Conservation (phyloP, 2,888 invertebrate genomes). For the Clanis bilineata region DNA sequence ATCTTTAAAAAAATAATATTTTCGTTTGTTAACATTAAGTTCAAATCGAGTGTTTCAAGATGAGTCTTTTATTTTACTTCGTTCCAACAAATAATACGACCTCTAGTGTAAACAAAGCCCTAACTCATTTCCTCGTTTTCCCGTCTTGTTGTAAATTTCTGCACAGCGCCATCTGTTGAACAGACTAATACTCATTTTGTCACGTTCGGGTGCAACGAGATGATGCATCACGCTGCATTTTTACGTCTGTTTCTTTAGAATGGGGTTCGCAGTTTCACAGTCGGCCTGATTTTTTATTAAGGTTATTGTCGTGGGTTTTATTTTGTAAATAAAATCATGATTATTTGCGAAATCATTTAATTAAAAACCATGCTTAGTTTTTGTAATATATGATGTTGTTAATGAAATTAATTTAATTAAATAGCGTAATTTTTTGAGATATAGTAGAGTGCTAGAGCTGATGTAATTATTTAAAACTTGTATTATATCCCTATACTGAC, state of each 20-base stretch:
- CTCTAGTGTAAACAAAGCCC: constrained; percentile 33
- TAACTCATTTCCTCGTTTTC: constrained; percentile 24
- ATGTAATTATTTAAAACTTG: no score
- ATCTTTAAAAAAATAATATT: no score
- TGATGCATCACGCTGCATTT: constrained; percentile 39
- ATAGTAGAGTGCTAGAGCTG: no score
- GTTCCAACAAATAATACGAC: constrained; percentile 32
- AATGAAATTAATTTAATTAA: neutral
- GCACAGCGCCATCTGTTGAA: constrained; percentile 57
- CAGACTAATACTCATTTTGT: constrained; percentile 43
- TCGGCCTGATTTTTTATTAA: neutral
- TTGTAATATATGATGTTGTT: neutral
- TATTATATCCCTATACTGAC: no score
- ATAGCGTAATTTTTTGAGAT: neutral
- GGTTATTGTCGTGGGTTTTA: neutral
- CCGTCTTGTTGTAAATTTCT: constrained; percentile 27
- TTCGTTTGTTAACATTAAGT: no score
- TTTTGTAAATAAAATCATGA: neutral
- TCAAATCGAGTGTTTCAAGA: neutral
- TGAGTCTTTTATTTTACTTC: neutral
- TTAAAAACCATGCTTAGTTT: neutral
- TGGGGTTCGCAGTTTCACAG: neutral
- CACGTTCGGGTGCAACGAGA: constrained; percentile 41
- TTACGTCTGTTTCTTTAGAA: constrained; percentile 10
- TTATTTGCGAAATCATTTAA: neutral